phyloP scores from a whole-genome alignment of 1,140 invertebrate species.

The Eriocheir sinensis region DNA sequence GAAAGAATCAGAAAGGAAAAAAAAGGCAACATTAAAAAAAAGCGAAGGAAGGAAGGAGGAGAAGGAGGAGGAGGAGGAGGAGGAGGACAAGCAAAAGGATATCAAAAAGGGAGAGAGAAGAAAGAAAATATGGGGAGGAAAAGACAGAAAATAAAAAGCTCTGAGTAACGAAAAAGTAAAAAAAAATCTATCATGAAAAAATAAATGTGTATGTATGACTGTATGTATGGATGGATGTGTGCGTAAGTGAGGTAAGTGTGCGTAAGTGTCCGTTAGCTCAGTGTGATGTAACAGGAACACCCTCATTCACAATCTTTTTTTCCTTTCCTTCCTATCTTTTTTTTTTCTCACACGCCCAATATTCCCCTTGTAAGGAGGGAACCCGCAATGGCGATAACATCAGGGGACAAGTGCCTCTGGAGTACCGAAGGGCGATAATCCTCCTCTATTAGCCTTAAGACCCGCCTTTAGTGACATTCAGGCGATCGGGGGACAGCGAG shows the following conservation, averaged over 20 bases:
- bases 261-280: slow-evolving; percentile 32
- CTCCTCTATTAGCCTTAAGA: slow-evolving; percentile 36
- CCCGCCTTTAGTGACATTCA: slow-evolving; percentile 21
- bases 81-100: not conserved
- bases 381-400: slow-evolving; percentile 9
- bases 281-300: slow-evolving; percentile 30
- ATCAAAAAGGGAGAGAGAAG: not conserved
- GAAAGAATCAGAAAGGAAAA: not conserved
- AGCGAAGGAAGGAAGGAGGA: not conserved
- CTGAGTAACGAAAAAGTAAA: not conserved
- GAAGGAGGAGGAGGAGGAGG: not conserved
- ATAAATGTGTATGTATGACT: not conserved
- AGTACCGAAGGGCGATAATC: slow-evolving; percentile 25
- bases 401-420: slow-evolving; percentile 39
- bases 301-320: slow-evolving; percentile 33
- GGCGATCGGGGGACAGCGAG: not conserved
- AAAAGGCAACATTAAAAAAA: not conserved
- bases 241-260: not conserved
- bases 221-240: not conserved
- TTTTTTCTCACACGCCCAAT: not conserved
- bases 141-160: not conserved
- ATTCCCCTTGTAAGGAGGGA: not conserved
- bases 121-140: not conserved
- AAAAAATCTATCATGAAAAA: too few relatives aligned
- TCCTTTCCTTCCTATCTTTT: slow-evolving; percentile 25